A percentile compares a stretch with the other conserved stretches of the same genome.
These are phyloP conservation scores for Trichogramma pretiosum DNA, from an alignment of 1,140 invertebrate species.

Conservation along the genomic window DNA sequence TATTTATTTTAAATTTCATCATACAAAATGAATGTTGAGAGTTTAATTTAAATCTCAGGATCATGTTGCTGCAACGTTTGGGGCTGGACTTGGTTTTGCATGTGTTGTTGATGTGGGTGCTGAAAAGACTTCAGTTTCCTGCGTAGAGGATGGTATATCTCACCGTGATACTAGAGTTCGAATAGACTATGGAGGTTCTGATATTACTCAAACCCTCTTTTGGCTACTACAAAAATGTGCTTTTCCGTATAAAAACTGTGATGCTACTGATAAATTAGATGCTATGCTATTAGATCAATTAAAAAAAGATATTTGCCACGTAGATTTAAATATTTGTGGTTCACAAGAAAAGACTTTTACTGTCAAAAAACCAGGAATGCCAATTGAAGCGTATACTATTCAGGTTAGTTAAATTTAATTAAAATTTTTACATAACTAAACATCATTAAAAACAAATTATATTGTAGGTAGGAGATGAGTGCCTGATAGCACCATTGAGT, in stretches of 20 bases:
- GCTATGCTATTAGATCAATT: constrained; percentile 69
- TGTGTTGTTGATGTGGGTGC: constrained; percentile 94
- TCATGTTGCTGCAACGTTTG: constrained; percentile 89
- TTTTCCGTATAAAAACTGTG: constrained; percentile 78
- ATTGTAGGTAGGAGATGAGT: constrained; percentile 78
- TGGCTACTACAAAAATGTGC: constrained; percentile 81
- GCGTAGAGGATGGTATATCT: constrained; percentile 93
- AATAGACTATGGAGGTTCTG: constrained; percentile 82
- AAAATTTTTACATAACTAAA: not conserved
- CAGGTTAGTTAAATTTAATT: constrained; percentile 35
- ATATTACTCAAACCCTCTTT: constrained; percentile 77
- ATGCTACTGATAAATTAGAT: constrained; percentile 60
- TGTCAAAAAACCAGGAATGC: constrained; percentile 62
- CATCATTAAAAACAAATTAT: no score
- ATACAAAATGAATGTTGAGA: no score
- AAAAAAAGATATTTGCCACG: constrained; percentile 85
- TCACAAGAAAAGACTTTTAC: constrained; percentile 71
- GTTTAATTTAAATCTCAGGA: constrained; percentile 47
- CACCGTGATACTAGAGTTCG: constrained; percentile 74
- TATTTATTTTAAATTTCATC: no score
- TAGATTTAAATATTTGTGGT: constrained; percentile 80
- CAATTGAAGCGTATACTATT: constrained; percentile 65
- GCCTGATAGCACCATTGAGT: constrained; percentile 80
- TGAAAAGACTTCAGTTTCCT: constrained; percentile 90
- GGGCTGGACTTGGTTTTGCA: constrained; percentile 80